Conservation (phyloP, 2,797 vertebrate species). For the Enteromius afrohamiltoni region DNA sequence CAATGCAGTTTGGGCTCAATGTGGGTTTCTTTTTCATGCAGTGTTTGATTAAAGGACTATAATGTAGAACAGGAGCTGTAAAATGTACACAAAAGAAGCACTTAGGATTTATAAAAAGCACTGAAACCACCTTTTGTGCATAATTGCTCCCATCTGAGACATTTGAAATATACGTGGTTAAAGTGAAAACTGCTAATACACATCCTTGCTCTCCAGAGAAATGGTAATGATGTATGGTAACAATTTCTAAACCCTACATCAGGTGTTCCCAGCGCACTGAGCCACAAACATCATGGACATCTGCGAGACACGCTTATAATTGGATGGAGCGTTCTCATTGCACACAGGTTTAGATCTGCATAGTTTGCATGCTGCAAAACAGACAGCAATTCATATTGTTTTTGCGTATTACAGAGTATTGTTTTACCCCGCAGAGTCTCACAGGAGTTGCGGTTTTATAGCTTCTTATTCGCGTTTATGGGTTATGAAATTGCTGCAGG, state of each 20-base stretch:
- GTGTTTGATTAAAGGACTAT: constrained; percentile 4
- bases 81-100: constrained; percentile 22
- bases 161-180: constrained; percentile 31
- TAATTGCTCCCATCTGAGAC: constrained; percentile 52
- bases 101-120: constrained; percentile 28
- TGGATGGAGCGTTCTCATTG: constrained; percentile 37
- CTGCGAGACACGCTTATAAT: constrained; percentile 49
- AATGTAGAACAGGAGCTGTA: neutral
- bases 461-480: constrained; percentile 37
- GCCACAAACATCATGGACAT: constrained; percentile 50
- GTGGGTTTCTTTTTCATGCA: neutral
- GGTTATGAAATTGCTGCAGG: constrained; percentile 39
- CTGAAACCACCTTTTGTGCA: constrained; percentile 26
- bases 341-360: constrained; percentile 42
- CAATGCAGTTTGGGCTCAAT: neutral
- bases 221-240: constrained; percentile 46
- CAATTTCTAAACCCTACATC: constrained; percentile 45
- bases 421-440: constrained; percentile 27
- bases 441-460: constrained; percentile 46
- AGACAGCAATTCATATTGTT: constrained; percentile 51
- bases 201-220: constrained; percentile 17
- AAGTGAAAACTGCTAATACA: constrained; percentile 40
- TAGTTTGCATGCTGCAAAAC: constrained; percentile 46
- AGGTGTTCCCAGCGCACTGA: constrained; percentile 43
- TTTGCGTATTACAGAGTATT: constrained; percentile 28